Evolutionary conservation across 2,113 vertebrate genomes (phyloP).

Genomic region (Forbesichthys agassizii): DNA sequence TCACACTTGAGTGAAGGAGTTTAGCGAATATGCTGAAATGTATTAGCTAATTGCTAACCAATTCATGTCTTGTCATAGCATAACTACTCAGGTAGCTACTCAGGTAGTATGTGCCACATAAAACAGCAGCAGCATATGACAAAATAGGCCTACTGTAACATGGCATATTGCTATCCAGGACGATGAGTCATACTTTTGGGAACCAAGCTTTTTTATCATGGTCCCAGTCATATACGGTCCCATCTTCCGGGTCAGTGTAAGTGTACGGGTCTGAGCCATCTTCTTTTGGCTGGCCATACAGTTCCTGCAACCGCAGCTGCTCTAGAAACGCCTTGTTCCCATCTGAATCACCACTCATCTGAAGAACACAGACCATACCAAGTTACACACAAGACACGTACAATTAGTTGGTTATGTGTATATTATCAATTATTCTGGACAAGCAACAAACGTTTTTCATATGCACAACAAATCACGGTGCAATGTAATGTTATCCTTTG

Average conservation of each 20-base stretch:
- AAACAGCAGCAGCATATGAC: background rate
- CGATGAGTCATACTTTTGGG: slow-evolving; percentile 82
- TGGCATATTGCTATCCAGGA: background rate
- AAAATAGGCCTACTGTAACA: background rate
- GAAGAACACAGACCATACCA: background rate
- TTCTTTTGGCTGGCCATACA: slow-evolving; percentile 71
- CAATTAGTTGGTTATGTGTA: too few relatives aligned
- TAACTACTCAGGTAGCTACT: background rate
- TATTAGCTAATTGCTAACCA: too few relatives aligned
- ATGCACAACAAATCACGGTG: too few relatives aligned
- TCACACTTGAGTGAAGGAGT: too few relatives aligned
- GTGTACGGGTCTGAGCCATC: slow-evolving; percentile 73
- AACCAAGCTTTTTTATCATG: slow-evolving; percentile 94
- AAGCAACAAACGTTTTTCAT: too few relatives aligned
- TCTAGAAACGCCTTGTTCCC: slow-evolving; percentile 86
- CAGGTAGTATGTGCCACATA: too few relatives aligned
- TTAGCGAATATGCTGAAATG: too few relatives aligned
- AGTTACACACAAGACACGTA: background rate
- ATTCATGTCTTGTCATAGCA: background rate
- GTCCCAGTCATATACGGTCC: slow-evolving; percentile 93
- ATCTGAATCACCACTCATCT: slow-evolving; percentile 70
- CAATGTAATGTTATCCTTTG: too few relatives aligned
- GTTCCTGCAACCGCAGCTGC: slow-evolving; percentile 90
- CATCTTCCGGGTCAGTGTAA: slow-evolving; percentile 83
- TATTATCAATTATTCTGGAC: too few relatives aligned